phyloP scores from a whole-genome alignment of 2,797 vertebrate genomes.

The Pangasius macronema region DNA sequence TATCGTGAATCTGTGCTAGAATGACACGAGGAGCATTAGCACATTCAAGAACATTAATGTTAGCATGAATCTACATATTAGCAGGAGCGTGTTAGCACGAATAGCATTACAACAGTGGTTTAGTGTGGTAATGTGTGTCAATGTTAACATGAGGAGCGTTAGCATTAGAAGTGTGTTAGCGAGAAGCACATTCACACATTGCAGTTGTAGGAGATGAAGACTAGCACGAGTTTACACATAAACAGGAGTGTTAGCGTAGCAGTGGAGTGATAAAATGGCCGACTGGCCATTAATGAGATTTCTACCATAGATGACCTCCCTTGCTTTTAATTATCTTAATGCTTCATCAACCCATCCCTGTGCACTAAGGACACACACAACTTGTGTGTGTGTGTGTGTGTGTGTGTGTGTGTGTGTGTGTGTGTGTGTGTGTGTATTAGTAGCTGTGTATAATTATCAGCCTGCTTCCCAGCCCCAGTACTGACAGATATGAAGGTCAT shows the following conservation, averaged over 20 bases:
- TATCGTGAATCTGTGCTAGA: neutral
- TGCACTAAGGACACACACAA: neutral
- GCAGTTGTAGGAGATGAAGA: neutral
- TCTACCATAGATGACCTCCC: constrained; percentile 32
- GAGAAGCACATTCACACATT: neutral
- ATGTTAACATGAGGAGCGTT: neutral
- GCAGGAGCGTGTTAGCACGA: neutral
- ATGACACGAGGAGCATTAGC: neutral
- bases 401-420: constrained; percentile 28
- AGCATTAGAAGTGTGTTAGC: neutral
- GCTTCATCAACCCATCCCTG: constrained; percentile 48
- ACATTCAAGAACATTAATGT: neutral
- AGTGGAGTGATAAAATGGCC: neutral
- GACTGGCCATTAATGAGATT: constrained; percentile 39
- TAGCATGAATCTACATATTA: neutral
- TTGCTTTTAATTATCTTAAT: constrained; percentile 45
- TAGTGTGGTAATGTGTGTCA: neutral
- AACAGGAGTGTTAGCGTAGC: neutral
- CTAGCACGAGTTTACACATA: neutral
- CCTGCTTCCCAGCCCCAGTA: constrained; percentile 21
- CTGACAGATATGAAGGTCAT: constrained; percentile 51
- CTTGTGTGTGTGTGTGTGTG: neutral
- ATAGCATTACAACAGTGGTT: neutral
- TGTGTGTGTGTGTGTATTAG: constrained; percentile 14
- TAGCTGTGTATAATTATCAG: constrained; percentile 30